Base-by-base conservation (phyloP, 2,113 vertebrate species). In the Podarcis muralis region DNA sequence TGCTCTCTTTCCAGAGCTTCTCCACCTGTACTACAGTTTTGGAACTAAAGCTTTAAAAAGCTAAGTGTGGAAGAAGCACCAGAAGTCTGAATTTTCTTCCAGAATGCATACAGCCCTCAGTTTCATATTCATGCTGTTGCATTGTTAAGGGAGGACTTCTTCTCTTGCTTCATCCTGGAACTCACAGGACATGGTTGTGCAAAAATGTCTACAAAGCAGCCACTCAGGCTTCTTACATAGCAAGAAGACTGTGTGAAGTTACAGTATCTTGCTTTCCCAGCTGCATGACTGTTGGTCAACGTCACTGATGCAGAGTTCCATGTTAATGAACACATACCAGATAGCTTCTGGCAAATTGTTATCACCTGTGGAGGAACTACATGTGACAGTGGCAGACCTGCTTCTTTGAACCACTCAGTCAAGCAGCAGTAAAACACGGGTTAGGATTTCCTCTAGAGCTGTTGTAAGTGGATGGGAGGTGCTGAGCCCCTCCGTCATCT, bases 81-180 rank as follows among this genome's bases (percentile, higher is more conserved):
- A 81, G 9, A 81, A 4, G 1, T 62, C 57, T 71, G 65, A 32
- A 65, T 4, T 71, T 71, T 80, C 68, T 23, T 27, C 32, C 23
- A 57, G 7, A 65, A 37, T 13, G 30, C 16, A 83, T 15, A 25
- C 6, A 66, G 37, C 12, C 37, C 43, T 43, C 43, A 8, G 43
- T 43, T 43, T 66, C 68, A 88, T 12, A 48, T 76, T 48, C 37
- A 75, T 23, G 30, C 30, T 76, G 30, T 66, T 88, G 57, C 23
- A 27, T 53, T 83, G 20, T 40, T 75, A 83, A 83, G 15, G 3
- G 53, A 82, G 53, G 69, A 59, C 13, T 65, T 35, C 15, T 75
- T 23, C 13, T 68, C 81, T 83, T 88, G 80, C 87, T 88, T 88
- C 87, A 88, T 88, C 80, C 57, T 75, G 69, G 81, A 83, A 83